These are phyloP conservation scores for Heliocidaris erythrogramma DNA, from an alignment of 35 echinoderm and acorn worm species.

Conservation along the genomic window DNA sequence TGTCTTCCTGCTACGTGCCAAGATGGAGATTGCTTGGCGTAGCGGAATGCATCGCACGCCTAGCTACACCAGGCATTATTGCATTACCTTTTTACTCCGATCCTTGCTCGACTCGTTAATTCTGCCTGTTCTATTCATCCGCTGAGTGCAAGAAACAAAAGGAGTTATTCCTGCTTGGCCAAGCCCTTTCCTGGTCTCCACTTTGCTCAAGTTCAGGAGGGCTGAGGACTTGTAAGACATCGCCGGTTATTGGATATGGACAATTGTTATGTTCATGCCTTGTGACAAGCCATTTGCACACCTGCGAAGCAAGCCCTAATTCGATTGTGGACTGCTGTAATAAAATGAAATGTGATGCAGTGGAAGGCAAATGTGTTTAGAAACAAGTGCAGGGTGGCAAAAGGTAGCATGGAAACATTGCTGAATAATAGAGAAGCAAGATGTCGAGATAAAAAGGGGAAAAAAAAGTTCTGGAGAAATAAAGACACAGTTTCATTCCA, in stretches of 20 bases:
- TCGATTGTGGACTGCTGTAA: not conserved
- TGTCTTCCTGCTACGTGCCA: not conserved
- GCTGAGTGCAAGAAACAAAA: constrained; percentile 22
- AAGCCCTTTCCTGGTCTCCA: not conserved
- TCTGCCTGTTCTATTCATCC: not conserved
- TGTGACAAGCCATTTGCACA: constrained; percentile 16
- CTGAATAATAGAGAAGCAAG: not conserved
- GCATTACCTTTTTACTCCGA: constrained; percentile 13
- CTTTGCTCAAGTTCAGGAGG: not conserved
- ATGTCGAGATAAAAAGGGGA: not conserved
- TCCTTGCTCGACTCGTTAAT: not conserved
- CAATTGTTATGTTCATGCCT: constrained; percentile 10
- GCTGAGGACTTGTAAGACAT: not conserved
- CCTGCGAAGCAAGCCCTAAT: not conserved
- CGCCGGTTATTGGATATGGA: not conserved
- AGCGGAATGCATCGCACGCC: not conserved
- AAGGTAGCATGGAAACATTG: not conserved
- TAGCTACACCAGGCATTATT: constrained; percentile 26
- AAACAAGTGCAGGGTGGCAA: not conserved
- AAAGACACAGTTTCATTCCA: not conserved
- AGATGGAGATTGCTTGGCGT: not conserved
- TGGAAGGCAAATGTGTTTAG: not conserved
- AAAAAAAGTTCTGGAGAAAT: not conserved
- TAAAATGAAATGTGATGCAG: constrained; percentile 18
- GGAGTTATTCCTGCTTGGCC: not conserved